phyloP scores from a whole-genome alignment of 2,888 invertebrate species.

The Heteromyza rotundicornis region DNA sequence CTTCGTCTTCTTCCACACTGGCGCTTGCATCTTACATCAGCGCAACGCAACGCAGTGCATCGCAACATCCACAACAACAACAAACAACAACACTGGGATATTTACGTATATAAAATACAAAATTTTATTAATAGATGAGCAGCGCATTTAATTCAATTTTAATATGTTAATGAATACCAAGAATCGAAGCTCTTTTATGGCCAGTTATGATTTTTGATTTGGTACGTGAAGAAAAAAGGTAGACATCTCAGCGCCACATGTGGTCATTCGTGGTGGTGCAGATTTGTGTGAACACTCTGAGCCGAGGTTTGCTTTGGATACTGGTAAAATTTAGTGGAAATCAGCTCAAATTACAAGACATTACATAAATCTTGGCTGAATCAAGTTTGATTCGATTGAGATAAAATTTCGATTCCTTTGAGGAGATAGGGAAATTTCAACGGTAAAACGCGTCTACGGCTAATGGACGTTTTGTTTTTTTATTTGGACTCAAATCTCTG shows the following conservation, averaged over 20 bases:
- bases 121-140: neutral
- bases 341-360: constrained; percentile 4
- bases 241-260: neutral
- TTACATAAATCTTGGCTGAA: constrained; percentile 14
- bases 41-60: constrained; percentile 6
- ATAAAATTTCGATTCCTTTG: neutral
- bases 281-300: neutral
- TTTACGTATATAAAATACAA: neutral
- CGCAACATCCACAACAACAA: constrained; percentile 3
- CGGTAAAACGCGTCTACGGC: too few relatives aligned
- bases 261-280: neutral
- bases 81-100: neutral
- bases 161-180: neutral
- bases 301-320: neutral
- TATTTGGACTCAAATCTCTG: too few relatives aligned
- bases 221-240: neutral
- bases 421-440: neutral
- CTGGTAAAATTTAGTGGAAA: too few relatives aligned
- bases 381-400: too few relatives aligned
- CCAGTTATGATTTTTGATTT: neutral
- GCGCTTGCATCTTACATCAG: neutral
- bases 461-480: too few relatives aligned
- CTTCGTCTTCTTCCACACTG: neutral
- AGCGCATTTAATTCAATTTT: neutral
- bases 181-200: too few relatives aligned